A percentile compares a stretch with the other conserved stretches of the same genome.
Conservation (phyloP, 1,140 invertebrate genomes). For the Heliconius hermathena region DNA sequence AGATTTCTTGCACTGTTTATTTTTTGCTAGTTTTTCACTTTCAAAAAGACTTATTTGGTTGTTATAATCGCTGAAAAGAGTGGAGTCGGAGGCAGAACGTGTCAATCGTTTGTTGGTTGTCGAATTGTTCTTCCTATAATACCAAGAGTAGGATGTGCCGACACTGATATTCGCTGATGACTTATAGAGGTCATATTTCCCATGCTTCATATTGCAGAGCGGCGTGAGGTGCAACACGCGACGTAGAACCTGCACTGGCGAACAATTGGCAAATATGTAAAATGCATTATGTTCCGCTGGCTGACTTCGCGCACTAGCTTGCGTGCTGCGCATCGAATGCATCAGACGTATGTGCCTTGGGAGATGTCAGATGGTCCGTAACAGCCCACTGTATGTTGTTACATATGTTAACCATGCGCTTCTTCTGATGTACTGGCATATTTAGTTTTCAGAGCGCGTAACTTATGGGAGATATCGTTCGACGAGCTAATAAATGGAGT, state of each 20-base stretch:
- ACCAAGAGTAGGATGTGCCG: constrained; percentile 78
- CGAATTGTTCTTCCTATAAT: constrained; percentile 74
- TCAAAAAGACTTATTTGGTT: constrained; percentile 80
- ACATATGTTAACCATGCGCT: constrained; percentile 51
- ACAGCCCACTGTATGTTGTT: constrained; percentile 48
- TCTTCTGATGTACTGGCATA: constrained; percentile 65
- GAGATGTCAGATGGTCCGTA: constrained; percentile 58
- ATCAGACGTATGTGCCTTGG: constrained; percentile 56
- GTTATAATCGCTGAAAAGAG: constrained; percentile 80
- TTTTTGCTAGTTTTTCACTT: constrained; percentile 53
- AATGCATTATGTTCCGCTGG: constrained; percentile 66
- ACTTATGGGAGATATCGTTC: constrained; percentile 66
- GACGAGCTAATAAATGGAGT: constrained; percentile 33
- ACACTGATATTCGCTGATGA: constrained; percentile 77
- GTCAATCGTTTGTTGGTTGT: constrained; percentile 59
- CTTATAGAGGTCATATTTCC: constrained; percentile 83
- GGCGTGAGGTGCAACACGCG: constrained; percentile 56
- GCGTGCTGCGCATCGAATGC: constrained; percentile 61
- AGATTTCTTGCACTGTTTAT: constrained; percentile 67
- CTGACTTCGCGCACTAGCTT: constrained; percentile 49
- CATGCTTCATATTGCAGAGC: constrained; percentile 81
- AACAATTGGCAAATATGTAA: constrained; percentile 61
- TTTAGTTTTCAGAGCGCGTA: constrained; percentile 74
- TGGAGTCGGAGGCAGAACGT: constrained; percentile 74
- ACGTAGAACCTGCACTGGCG: constrained; percentile 56